Conservation (phyloP, 1,140 invertebrate species). For the Drosophila asahinai region DNA sequence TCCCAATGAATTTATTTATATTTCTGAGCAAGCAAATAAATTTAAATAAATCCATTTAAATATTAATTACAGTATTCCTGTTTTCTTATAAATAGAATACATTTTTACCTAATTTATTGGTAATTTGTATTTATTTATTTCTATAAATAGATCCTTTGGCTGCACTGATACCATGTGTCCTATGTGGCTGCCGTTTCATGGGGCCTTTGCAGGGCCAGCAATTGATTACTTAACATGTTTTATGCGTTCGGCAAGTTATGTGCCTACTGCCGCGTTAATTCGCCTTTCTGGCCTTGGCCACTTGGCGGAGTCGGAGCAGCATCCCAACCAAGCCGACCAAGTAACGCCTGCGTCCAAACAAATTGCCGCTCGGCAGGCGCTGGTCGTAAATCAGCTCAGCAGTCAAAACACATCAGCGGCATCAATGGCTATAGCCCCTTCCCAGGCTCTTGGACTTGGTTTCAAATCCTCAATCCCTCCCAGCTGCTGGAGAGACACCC, state of each 20-base stretch:
- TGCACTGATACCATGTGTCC: background rate
- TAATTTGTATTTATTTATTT: too few relatives aligned
- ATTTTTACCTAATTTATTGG: background rate
- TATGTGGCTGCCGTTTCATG: constrained; percentile 16
- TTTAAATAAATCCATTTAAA: too few relatives aligned
- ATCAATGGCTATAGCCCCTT: constrained; percentile 47
- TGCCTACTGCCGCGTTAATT: constrained; percentile 79
- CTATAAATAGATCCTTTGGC: background rate
- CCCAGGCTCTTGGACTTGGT: constrained; percentile 30
- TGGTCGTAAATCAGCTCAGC: constrained; percentile 77
- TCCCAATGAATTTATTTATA: too few relatives aligned
- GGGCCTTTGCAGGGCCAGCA: constrained; percentile 48
- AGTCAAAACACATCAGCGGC: constrained; percentile 79
- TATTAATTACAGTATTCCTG: background rate
- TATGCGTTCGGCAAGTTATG: constrained; percentile 81
- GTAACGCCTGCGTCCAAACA: constrained; percentile 58
- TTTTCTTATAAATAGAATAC: too few relatives aligned
- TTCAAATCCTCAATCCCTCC: background rate
- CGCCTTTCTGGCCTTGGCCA: constrained; percentile 58
- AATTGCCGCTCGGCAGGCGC: constrained; percentile 75
- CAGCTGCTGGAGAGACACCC: constrained; percentile 49
- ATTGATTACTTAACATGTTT: constrained; percentile 85
- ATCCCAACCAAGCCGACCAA: constrained; percentile 14
- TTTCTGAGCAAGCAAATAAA: too few relatives aligned
- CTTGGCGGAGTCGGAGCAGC: background rate